Evolutionary conservation across 2,113 vertebrate species (phyloP).

Genomic region (Halcyon senegalensis): DNA sequence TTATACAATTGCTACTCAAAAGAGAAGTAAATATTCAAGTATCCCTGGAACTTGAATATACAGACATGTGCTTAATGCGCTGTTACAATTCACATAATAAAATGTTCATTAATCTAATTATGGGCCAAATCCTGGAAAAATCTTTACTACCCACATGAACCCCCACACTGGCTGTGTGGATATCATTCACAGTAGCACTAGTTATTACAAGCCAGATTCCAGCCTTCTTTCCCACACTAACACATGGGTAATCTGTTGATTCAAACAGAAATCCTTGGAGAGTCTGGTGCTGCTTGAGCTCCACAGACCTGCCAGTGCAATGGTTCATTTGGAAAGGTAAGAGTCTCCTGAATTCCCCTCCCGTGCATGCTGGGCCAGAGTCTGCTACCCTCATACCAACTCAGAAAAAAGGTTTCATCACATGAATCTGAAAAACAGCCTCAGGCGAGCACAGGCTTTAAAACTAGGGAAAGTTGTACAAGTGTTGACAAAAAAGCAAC

Average conservation of each 20-base stretch:
- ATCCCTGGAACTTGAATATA: background rate
- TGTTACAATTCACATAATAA: background rate
- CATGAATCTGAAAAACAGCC: background rate
- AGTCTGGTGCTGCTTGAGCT: background rate
- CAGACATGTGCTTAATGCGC: background rate
- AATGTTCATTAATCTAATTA: background rate
- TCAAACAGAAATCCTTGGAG: background rate
- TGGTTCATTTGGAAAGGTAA: background rate
- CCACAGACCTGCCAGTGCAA: rapidly evolving
- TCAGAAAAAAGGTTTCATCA: background rate
- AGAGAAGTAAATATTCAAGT: background rate
- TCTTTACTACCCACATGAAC: background rate
- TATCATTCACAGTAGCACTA: background rate
- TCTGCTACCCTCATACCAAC: background rate
- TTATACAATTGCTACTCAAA: background rate
- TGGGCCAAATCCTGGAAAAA: background rate
- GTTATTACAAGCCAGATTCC: background rate
- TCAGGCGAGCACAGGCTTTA: background rate
- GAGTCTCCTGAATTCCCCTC: background rate
- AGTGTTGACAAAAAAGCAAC: background rate
- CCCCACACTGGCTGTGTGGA: background rate
- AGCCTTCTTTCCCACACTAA: background rate
- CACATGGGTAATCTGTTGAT: background rate
- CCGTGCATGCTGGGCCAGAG: background rate
- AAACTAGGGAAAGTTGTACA: rapidly evolving